phyloP scores from a whole-genome alignment of 2,888 invertebrate genomes.

The Pterostichus niger region DNA sequence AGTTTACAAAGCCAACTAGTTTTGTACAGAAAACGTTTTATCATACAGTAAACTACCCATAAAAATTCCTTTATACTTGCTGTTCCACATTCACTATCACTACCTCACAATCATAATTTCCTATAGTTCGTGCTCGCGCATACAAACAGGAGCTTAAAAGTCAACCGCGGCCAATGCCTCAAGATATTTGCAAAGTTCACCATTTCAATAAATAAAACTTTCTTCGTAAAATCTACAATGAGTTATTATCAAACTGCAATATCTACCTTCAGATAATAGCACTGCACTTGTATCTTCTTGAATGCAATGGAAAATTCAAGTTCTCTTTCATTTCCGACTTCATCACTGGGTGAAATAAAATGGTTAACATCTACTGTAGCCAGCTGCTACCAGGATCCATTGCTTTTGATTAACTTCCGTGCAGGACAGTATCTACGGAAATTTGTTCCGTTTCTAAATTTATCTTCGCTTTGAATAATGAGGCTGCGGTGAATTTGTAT shows the following conservation, averaged over 20 bases:
- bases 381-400: constrained; percentile 45
- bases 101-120: constrained; percentile 35
- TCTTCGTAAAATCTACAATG: neutral
- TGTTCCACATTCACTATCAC: neutral
- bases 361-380: constrained; percentile 32
- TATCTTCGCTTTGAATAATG: constrained; percentile 26
- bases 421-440: constrained; percentile 28
- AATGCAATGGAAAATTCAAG: constrained; percentile 32
- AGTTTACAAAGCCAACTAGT: no score
- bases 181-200: constrained; percentile 52
- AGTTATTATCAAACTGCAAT: neutral
- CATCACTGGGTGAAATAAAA: constrained; percentile 18
- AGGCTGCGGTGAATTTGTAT: neutral
- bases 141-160: constrained; percentile 57
- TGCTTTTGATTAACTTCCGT: constrained; percentile 48
- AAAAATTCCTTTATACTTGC: constrained; percentile 12
- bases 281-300: neutral
- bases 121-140: constrained; percentile 54
- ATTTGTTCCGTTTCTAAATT: constrained; percentile 37
- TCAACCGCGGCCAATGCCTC: constrained; percentile 48
- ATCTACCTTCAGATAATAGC: constrained; percentile 19
- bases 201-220: constrained; percentile 23
- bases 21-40: neutral
- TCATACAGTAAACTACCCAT: constrained; percentile 2
- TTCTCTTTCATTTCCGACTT: constrained; percentile 53